phyloP scores from a whole-genome alignment of 2,888 invertebrate genomes.

The Oeneis ivallda region DNA sequence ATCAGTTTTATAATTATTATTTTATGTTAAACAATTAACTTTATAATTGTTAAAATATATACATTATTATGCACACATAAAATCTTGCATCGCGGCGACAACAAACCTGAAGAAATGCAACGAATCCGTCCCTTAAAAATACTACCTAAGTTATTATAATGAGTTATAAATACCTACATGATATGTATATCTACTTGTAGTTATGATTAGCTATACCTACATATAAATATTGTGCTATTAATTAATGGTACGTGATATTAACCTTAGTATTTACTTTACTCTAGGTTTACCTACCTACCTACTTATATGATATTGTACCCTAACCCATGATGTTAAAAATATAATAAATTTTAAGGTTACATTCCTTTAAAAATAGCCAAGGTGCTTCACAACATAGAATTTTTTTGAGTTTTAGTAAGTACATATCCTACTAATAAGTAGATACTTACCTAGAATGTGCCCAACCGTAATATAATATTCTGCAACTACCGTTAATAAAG shows the following conservation, averaged over 20 bases:
- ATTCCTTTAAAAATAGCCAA: neutral
- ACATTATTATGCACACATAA: too few relatives aligned
- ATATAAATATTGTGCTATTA: constrained; percentile 5
- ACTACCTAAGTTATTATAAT: constrained; percentile 11
- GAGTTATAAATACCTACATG: neutral
- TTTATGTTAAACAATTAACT: too few relatives aligned
- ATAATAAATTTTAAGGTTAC: neutral
- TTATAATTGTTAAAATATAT: too few relatives aligned
- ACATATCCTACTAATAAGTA: too few relatives aligned
- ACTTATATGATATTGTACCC: neutral
- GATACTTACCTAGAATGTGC: too few relatives aligned
- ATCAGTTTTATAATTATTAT: too few relatives aligned
- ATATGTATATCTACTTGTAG: neutral
- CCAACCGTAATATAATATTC: too few relatives aligned
- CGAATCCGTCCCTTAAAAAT: constrained; percentile 63
- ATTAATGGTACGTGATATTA: neutral
- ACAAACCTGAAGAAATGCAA: constrained; percentile 54
- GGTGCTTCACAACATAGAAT: neutral
- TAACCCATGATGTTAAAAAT: neutral
- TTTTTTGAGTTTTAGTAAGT: too few relatives aligned
- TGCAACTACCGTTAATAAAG: too few relatives aligned
- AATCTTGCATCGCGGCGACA: too few relatives aligned
- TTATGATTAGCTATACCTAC: neutral
- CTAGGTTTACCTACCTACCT: neutral
- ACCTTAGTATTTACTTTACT: neutral